phyloP scores from a whole-genome alignment of 2,888 invertebrate genomes.

The Disparrhopalites patrizii region DNA sequence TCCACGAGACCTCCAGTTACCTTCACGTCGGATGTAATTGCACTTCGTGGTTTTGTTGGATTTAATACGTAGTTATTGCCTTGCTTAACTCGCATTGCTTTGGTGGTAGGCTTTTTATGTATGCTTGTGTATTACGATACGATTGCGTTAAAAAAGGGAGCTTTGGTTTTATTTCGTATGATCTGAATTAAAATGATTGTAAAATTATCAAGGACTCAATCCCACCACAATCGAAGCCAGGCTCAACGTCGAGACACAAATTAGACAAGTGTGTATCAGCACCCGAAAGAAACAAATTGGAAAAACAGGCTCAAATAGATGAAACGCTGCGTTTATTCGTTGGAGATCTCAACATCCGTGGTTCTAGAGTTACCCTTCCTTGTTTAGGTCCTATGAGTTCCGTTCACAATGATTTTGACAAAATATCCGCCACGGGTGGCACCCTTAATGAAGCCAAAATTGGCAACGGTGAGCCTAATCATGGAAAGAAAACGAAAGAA shows the following conservation, averaged over 20 bases:
- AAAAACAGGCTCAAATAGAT: constrained; percentile 32
- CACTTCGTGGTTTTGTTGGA: too few species aligned
- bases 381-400: not conserved
- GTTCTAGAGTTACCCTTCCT: constrained; percentile 33
- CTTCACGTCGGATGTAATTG: constrained; percentile 60
- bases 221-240: constrained; percentile 7
- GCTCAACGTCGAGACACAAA: constrained; percentile 33
- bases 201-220: constrained; percentile 10
- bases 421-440: constrained; percentile 13
- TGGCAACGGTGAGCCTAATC: not conserved
- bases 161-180: not conserved
- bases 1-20: constrained; percentile 61
- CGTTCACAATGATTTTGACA: constrained; percentile 9
- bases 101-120: too few species aligned
- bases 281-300: constrained; percentile 35
- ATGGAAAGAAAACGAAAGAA: not conserved
- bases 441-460: not conserved
- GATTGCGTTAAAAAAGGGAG: too few species aligned
- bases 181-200: not conserved
- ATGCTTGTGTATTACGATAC: too few species aligned
- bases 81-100: too few species aligned
- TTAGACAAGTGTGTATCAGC: constrained; percentile 36
- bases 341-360: constrained; percentile 25
- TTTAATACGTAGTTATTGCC: too few species aligned
- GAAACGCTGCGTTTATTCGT: constrained; percentile 28